These are phyloP conservation scores for Cremastinae sp. DNA, from an alignment of 2,888 invertebrate genomes.

Conservation along the genomic window DNA sequence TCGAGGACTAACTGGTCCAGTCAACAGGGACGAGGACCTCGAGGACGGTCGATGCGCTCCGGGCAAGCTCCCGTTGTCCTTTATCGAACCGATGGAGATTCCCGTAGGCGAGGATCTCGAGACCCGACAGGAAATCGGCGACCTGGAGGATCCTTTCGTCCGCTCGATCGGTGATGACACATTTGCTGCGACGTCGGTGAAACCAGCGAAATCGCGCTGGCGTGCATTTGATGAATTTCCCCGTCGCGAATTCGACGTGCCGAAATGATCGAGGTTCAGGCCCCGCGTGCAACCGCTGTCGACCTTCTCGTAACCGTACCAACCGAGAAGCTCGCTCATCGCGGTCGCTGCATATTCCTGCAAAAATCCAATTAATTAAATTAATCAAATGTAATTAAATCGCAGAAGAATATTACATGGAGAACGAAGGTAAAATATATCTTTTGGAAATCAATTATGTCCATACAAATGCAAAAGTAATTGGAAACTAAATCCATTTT, in stretches of 20 bases:
- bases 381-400: too few species aligned
- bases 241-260: constrained; percentile 68
- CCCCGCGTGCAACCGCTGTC: constrained; percentile 85
- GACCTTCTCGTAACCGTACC: constrained; percentile 92
- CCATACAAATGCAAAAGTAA: too few species aligned
- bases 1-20: constrained; percentile 68
- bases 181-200: constrained; percentile 70
- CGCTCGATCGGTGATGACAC: constrained; percentile 70
- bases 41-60: constrained; percentile 63
- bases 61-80: constrained; percentile 59
- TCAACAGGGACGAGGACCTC: constrained; percentile 66
- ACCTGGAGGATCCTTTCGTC: constrained; percentile 60
- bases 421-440: too few species aligned
- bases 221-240: constrained; percentile 56
- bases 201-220: constrained; percentile 71
- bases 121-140: constrained; percentile 64
- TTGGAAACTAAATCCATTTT: too few species aligned
- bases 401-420: too few species aligned
- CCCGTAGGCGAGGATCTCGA: constrained; percentile 66
- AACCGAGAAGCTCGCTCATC: constrained; percentile 94
- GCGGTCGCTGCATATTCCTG: constrained; percentile 96
- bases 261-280: constrained; percentile 79
- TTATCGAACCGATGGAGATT: constrained; percentile 61
- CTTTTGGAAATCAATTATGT: too few species aligned
- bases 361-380: too few species aligned